Evolutionary conservation across 2,113 vertebrate genomes (phyloP).

Genomic region (Tamias sibiricus): DNA sequence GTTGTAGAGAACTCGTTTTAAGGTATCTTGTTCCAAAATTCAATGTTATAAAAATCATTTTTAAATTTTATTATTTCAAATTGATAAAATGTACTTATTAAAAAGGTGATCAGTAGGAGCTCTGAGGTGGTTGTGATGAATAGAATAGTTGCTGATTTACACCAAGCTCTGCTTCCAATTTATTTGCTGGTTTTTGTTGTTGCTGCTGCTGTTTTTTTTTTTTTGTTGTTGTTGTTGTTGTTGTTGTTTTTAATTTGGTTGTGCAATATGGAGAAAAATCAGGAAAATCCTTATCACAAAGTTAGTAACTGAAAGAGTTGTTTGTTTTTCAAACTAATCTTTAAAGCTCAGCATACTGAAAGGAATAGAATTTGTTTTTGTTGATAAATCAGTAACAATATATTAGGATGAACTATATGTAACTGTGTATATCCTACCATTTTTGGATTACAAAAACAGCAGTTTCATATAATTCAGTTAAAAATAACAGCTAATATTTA

Average conservation of each 20-base stretch:
- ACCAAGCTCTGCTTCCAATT: constrained; percentile 5
- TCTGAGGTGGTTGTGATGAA: not conserved
- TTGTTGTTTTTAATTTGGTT: not conserved
- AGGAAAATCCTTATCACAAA: not conserved
- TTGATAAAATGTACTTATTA: not conserved
- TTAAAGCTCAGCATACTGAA: not conserved
- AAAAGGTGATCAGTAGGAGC: not conserved
- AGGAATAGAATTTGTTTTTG: constrained; percentile 34
- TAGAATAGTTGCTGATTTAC: not conserved
- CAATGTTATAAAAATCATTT: not conserved
- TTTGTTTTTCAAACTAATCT: not conserved
- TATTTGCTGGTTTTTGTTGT: not conserved
- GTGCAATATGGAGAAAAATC: not conserved
- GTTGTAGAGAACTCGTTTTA: not conserved
- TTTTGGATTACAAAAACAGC: not conserved
- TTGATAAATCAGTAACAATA: not conserved
- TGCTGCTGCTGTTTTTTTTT: too few species aligned
- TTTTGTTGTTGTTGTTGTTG: too few species aligned
- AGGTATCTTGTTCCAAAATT: not conserved
- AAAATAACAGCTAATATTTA: not conserved
- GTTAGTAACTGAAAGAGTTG: constrained; percentile 12
- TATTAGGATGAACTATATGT: not conserved
- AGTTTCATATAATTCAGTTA: not conserved
- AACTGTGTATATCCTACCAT: not conserved
- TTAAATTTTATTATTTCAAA: not conserved